Base-by-base conservation (phyloP, 2,888 invertebrate species). In the Emesis castigata region DNA sequence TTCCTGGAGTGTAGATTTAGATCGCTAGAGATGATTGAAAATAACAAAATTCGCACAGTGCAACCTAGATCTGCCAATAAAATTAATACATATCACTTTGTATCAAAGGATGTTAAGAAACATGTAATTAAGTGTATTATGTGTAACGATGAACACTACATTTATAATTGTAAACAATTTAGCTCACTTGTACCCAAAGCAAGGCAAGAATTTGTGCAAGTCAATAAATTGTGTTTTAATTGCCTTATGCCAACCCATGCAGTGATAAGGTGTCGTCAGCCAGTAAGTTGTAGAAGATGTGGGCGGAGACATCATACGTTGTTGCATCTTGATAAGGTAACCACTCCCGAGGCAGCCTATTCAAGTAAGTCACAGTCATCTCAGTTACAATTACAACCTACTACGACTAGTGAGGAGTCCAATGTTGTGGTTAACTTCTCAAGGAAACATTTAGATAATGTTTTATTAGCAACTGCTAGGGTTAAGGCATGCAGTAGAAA, bases 301-400 rank as follows among this genome's bases (percentile, higher is more conserved):
- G 78, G 81, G 2, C 22, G 78, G 18, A 75, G 75, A 58, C 86
- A 85, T 68, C 86, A 86, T 22, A 68, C 76, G 0, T 3, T 85
- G 18, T 48, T 85, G 9, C 84, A 86, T 20, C 14, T 69, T 22
- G 75, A 79, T 31, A 81, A 26, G 39, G 69, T 65, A n/a, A 62
- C 39, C 39, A 39, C 39, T 39, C 9, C 39, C 11, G 39, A 39
- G 39, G 39, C 39, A 39, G 14, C 39, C 39, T 11, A 9, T 9
- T 11, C 39, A 39, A 39, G 39, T 39, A 39, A 39, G 39, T 39
- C 39, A 39, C 39, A 39, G 3, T 39, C 14, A 39, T 39, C 11
- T 39, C 39, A 39, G 6, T 39, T 39, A 39, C 11, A 39, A 39
- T 14, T 39, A 39, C 39, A 39, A 3, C 39, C 39, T 11, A 39